Evolutionary conservation across 2,113 vertebrate species (phyloP), one percentile per base, ranked within the genome.

Genomic region (Boulengeromyrus knoepffleri): DNA sequence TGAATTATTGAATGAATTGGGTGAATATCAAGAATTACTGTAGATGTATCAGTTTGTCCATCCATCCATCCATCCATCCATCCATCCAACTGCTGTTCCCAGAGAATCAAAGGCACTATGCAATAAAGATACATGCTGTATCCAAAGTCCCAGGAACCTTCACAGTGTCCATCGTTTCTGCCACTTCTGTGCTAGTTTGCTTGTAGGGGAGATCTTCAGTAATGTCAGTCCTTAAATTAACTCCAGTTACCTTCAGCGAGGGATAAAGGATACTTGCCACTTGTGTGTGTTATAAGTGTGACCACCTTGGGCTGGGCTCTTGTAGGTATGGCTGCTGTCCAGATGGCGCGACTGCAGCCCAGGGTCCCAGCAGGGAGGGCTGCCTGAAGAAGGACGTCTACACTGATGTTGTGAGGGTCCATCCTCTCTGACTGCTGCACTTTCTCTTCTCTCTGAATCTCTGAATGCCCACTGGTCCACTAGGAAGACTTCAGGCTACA

Each of bases 311-410:
- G 42, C 45, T n/a, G 42, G 88, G 19, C 24, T 58, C 15, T 85
- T 49, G 19, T 17, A 90, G 89, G 84, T 90, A 87, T 19, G 89
- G 89, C 2, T 90, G 98, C 92, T 99, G 98, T 92, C 94, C 96
- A 42, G 98, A 99, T 74, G 97, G 97, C 1, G 92, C 97, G 89
- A 97, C 96, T 0, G 42, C 92, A 89, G 97, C 98, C 4, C 93
- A 91, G 91, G 97, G 97, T 1, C 96, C 95, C 80, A 95, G 95
- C 90, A 94, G 96, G 70, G 90, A 92, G 77, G 98, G 97, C 36
- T 99, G 98, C 85, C 58, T 93, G 6, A 91, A 93, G 3, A 39
- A 50, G 21, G 52, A 10, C 10, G 58, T 93, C 74, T 91, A 90
- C 49, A 31, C 92, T 90, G 66, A 94, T 89, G 62, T n/a, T n/a